These are phyloP conservation scores for Adelges cooleyi DNA, from an alignment of 1,140 invertebrate species.

Conservation along the genomic window DNA sequence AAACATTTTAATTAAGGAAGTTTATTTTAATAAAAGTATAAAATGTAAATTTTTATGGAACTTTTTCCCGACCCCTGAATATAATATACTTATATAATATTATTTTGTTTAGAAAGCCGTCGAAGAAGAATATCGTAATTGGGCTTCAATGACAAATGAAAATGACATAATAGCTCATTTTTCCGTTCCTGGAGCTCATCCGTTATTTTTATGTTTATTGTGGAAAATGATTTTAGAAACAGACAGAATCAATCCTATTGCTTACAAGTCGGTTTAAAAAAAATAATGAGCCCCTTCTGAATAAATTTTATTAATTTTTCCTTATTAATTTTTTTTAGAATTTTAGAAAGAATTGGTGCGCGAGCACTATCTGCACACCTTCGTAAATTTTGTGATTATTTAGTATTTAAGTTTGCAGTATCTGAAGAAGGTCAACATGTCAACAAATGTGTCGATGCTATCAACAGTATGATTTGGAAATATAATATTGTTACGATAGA, in stretches of 20 bases:
- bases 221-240: slow-evolving; percentile 95
- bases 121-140: slow-evolving; percentile 89
- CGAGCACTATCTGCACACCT: slow-evolving; percentile 78
- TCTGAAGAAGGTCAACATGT: slow-evolving; percentile 71
- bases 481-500: slow-evolving; percentile 93
- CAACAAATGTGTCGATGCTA: slow-evolving; percentile 84
- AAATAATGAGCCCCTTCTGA: background rate
- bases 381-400: slow-evolving; percentile 87
- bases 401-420: slow-evolving; percentile 83
- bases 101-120: slow-evolving; percentile 55
- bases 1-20: too few species aligned
- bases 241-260: slow-evolving; percentile 80
- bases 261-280: slow-evolving; percentile 69
- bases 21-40: too few species aligned
- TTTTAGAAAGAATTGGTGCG: slow-evolving; percentile 85
- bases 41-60: too few species aligned
- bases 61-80: too few species aligned
- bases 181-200: slow-evolving; percentile 74
- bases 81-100: too few species aligned
- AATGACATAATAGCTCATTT: slow-evolving; percentile 93
- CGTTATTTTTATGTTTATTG: slow-evolving; percentile 78
- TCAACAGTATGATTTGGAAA: slow-evolving; percentile 95
- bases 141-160: slow-evolving; percentile 93
- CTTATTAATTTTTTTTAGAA: slow-evolving; percentile 45
- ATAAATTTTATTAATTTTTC: background rate